Evolutionary conservation across 2,888 invertebrate genomes (phyloP), one percentile per base, ranked within the genome.

Genomic region (Oxytorus armatus): DNA sequence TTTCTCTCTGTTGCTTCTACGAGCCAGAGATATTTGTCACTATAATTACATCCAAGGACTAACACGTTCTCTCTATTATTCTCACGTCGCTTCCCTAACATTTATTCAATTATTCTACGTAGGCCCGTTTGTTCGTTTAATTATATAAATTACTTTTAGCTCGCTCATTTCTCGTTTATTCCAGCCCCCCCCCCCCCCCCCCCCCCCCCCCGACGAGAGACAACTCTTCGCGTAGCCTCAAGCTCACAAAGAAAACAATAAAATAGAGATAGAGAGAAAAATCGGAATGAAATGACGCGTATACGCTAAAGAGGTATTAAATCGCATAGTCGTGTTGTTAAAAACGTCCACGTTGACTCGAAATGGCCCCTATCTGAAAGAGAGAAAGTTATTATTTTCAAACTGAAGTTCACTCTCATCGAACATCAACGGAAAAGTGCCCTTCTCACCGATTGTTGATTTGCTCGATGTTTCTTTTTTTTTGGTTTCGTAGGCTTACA

Each of bases 311-410:
- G 76, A 72, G 53, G 47, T 80, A 80, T 53, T 61, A 55, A 73
- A 80, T 80, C 66, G 76, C 66, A 80, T 47, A 68, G 53, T 76
- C 81, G 83, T 88, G 83, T 85, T 87, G 83, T 87, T 88, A 89
- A 87, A 90, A 90, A 89, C 84, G 87, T 89, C 51, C 86, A 88
- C 88, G 87, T 89, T 89, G 89, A 89, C 87, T 88, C 89, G 85
- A 85, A 90, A 88, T 91, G 91, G 91, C 91, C 91, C 91, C 91
- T 88, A 90, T 89, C 90, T 90, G 86, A 10, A 89, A 89, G 79
- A 55, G 80, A 39, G 77, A 55, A 65, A 72, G 23, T 29, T 51
- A 61, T 53, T 5, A 59, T 59, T 7, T 21, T 18, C 10, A 11
- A 63, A 23, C 0, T n/a, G n/a, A 0, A n/a, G n/a, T n/a, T n/a